Percentiles rank a stretch among this genome's conserved stretches.
Evolutionary conservation across 2,888 invertebrate species (phyloP).

Genomic region (Dendrolimus pini): DNA sequence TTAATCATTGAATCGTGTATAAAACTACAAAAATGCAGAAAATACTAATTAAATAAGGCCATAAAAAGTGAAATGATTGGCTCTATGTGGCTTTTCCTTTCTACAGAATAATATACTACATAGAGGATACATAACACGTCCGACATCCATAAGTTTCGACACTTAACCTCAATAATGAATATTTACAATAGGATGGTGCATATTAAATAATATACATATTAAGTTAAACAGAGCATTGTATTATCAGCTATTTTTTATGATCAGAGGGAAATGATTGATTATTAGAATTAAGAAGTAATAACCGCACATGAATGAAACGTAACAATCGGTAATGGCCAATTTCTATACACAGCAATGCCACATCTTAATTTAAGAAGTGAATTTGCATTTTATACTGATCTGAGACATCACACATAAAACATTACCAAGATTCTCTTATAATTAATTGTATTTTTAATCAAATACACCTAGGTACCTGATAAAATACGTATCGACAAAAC

Average conservation of each 20-base stretch:
- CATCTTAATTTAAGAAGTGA: conserved; percentile 44
- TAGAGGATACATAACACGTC: conserved; percentile 29
- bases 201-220: conserved; percentile 3
- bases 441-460: conserved; percentile 31
- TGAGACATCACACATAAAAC: conserved; percentile 12
- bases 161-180: conserved; percentile 69
- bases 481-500: conserved; percentile 76
- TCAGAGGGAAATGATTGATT: conserved; percentile 8
- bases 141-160: conserved; percentile 47
- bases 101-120: conserved; percentile 13
- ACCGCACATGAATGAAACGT: conserved; percentile 69
- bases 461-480: conserved; percentile 45
- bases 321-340: conserved; percentile 71
- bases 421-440: conserved; percentile 17
- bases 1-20: conserved; percentile 44
- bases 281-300: conserved; percentile 18
- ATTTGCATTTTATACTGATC: conserved; percentile 20
- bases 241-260: neutral
- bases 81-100: conserved; percentile 8
- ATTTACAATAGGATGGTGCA: conserved; percentile 36
- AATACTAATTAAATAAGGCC: conserved; percentile 4
- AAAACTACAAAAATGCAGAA: neutral
- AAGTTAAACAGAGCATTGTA: neutral
- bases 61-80: conserved; percentile 6
- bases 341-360: conserved; percentile 65